A percentile compares a stretch with the other conserved stretches of the same genome.
Conservation (phyloP, 2,797 vertebrate genomes). For the Cirrhinus mrigala region DNA sequence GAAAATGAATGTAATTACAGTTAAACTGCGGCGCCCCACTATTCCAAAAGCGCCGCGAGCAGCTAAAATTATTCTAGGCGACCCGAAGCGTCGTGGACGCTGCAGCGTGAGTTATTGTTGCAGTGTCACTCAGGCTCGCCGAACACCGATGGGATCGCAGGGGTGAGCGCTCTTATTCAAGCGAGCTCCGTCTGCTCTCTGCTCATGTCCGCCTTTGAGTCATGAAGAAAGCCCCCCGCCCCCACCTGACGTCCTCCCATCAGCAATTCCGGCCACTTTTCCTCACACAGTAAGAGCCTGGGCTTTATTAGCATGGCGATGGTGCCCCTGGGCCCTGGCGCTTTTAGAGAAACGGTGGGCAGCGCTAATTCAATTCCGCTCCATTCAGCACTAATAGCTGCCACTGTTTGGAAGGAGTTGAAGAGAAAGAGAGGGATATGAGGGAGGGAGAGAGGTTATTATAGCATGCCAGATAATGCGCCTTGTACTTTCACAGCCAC, state of each 20-base stretch:
- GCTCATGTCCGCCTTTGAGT: slow-evolving; percentile 39
- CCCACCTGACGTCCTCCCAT: slow-evolving; percentile 21
- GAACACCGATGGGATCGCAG: slow-evolving; percentile 31
- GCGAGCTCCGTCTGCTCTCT: slow-evolving; percentile 2
- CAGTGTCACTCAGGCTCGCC: slow-evolving; percentile 48
- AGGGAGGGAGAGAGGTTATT: slow-evolving; percentile 30
- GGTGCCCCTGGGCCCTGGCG: slow-evolving; percentile 46
- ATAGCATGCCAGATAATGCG: slow-evolving; percentile 39
- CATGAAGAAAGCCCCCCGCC: slow-evolving; percentile 15
- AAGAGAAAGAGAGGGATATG: slow-evolving; percentile 34
- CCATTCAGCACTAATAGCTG: slow-evolving; percentile 58
- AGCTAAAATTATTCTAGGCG: slow-evolving; percentile 72
- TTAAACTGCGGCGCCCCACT: slow-evolving; percentile 80
- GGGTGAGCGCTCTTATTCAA: slow-evolving; percentile 32
- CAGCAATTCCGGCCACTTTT: slow-evolving; percentile 39
- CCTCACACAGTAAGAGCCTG: slow-evolving; percentile 39
- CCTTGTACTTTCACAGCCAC: slow-evolving; percentile 33
- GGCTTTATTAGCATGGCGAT: slow-evolving; percentile 57
- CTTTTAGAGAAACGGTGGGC: slow-evolving; percentile 51
- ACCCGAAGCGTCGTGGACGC: slow-evolving; percentile 30
- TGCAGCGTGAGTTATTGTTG: slow-evolving; percentile 52
- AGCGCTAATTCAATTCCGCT: slow-evolving; percentile 53
- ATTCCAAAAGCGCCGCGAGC: slow-evolving; percentile 74
- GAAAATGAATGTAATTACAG: slow-evolving; percentile 81
- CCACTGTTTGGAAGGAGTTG: slow-evolving; percentile 37